A percentile compares a stretch with the other conserved stretches of the same genome.
Conservation (phyloP, 2,797 vertebrate species). For the Aeoliscus strigatus region DNA sequence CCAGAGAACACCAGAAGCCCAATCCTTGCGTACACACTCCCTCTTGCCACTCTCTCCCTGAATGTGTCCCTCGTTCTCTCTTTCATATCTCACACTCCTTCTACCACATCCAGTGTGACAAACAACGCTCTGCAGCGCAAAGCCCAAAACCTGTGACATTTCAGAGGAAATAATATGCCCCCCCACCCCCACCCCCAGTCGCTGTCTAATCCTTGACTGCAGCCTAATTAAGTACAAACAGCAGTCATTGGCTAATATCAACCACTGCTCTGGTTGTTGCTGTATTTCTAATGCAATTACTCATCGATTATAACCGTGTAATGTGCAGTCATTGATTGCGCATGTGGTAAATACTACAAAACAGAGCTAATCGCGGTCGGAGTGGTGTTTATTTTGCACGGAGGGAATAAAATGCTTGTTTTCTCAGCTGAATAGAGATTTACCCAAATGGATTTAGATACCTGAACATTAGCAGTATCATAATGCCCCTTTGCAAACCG, state of each 20-base stretch:
- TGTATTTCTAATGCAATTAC: constrained; percentile 69
- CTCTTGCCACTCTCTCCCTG: constrained; percentile 47
- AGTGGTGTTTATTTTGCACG: constrained; percentile 7
- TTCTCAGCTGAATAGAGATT: constrained; percentile 19
- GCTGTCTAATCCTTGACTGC: constrained; percentile 53
- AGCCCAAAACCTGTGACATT: constrained; percentile 68
- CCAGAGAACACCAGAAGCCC: constrained; percentile 56
- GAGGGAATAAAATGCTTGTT: constrained; percentile 7
- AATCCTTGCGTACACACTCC: constrained; percentile 53
- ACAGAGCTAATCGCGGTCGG: constrained; percentile 10
- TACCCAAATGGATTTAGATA: constrained; percentile 34
- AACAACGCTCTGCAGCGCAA: constrained; percentile 62
- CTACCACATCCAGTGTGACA: constrained; percentile 58
- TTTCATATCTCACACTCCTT: constrained; percentile 46
- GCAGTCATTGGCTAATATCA: constrained; percentile 53
- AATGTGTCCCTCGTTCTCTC: constrained; percentile 35
- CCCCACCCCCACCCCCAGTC: constrained; percentile 42
- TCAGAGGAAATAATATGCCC: constrained; percentile 59
- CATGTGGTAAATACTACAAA: constrained; percentile 29
- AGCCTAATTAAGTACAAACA: constrained; percentile 66
- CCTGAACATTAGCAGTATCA: constrained; percentile 33
- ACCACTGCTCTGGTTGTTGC: constrained; percentile 58
- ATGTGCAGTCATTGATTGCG: constrained; percentile 64
- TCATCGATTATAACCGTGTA: constrained; percentile 67
- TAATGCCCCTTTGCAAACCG: constrained; percentile 47